A percentile compares a stretch with the other conserved stretches of the same genome.
phyloP scores from a whole-genome alignment of 1,140 invertebrate genomes.

The Anoplolepis gracilipes region DNA sequence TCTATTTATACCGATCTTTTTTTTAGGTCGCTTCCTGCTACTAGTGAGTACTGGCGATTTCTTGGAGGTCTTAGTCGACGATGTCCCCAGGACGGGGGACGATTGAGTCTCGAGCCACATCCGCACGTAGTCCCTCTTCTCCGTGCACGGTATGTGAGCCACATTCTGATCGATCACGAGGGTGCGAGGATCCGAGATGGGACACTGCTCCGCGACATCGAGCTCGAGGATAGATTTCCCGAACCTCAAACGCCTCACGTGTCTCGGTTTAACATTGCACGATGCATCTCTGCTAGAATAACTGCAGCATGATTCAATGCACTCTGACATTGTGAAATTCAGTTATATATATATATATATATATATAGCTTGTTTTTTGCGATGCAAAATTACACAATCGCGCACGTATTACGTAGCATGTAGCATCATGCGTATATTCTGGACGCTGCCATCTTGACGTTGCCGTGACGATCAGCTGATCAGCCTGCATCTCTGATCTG shows the following conservation, averaged over 20 bases:
- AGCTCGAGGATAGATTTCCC: slow-evolving; percentile 53
- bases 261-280: slow-evolving; percentile 12
- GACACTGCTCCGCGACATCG: not conserved
- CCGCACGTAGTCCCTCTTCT: slow-evolving; percentile 57
- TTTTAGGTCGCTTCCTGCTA: slow-evolving; percentile 31
- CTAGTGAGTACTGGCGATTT: slow-evolving; percentile 48
- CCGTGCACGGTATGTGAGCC: slow-evolving; percentile 30
- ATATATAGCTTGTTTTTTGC: not conserved
- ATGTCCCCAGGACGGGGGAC: not conserved
- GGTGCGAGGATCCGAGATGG: not conserved
- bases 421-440: not conserved
- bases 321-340: slow-evolving; percentile 22
- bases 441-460: slow-evolving; percentile 26
- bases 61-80: not conserved
- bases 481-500: not conserved
- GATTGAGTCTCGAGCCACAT: slow-evolving; percentile 63
- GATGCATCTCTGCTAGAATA: not conserved
- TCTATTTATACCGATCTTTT: slow-evolving; percentile 5
- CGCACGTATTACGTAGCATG: not conserved
- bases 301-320: not conserved
- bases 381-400: not conserved
- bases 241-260: slow-evolving; percentile 64
- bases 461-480: slow-evolving; percentile 27
- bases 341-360: not conserved
- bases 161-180: slow-evolving; percentile 30